Evolutionary conservation across 2,888 invertebrate species (phyloP), one percentile per base, ranked within the genome.

Genomic region (Gnatocerus cornutus): DNA sequence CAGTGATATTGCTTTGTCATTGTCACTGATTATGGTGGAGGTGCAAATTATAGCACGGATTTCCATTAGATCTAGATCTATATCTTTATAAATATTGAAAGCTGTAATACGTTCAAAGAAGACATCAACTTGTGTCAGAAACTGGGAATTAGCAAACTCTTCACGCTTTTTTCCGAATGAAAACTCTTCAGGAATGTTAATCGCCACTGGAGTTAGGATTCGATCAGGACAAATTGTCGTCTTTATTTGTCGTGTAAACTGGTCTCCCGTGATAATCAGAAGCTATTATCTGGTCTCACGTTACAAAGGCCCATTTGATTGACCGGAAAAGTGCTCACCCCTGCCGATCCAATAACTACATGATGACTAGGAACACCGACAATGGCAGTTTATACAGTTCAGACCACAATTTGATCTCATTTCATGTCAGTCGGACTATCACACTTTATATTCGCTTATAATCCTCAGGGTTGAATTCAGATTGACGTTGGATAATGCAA

Each of bases 291-390:
- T 33, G 46, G 33, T 45, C 43, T 30, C 46, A 30, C 13, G 46
- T 59, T 46, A 62, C 62, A 62, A 62, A 62, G 45, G 9, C 10
- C 14, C 41, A 33, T 62, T 52, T 62, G 62, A 62, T 62, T 62
- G 62, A 62, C 62, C 62, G 62, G 62, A 62, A 62, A 62, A 62
- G 45, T 50, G 52, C 37, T 62, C 52, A 62, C 62, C 62, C 62
- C 62, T 59, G 59, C 59, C 46, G 59, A 12, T 62, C 16, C 62
- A 27, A 52, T 62, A 52, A 62, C 52, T 52, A 27, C 48, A 43
- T 58, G 58, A 45, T 58, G 58, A 58, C 58, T 58, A 27, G 59
- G 43, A 37, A 59, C 21, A 59, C 59, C 59, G 46, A 59, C 59
- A 59, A 59, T 46, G 59, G 30, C 9, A 30, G 46, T 46, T 59